These are phyloP conservation scores for Rhinoraja longicauda DNA, from an alignment of 2,797 vertebrate species.

Conservation along the genomic window DNA sequence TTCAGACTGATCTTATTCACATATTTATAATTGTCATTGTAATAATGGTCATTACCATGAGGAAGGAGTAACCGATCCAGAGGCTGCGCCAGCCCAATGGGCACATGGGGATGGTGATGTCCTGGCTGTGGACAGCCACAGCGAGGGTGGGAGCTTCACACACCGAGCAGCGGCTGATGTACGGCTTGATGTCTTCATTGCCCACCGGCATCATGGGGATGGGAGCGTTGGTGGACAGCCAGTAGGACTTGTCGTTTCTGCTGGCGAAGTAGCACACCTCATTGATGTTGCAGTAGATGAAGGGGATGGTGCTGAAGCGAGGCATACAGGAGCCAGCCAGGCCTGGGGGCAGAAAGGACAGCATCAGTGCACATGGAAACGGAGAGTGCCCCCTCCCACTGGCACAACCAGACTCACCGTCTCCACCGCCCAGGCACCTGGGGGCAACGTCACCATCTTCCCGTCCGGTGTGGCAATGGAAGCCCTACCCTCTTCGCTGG, in stretches of 20 bases:
- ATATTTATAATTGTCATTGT: too few species aligned
- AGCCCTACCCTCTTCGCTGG: too few species aligned
- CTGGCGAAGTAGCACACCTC: slow-evolving; percentile 91
- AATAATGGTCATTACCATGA: slow-evolving; percentile 80
- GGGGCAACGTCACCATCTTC: too few species aligned
- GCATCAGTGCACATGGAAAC: neutral
- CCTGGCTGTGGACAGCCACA: slow-evolving; percentile 92
- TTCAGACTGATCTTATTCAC: too few species aligned
- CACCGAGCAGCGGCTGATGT: slow-evolving; percentile 93
- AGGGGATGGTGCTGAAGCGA: slow-evolving; percentile 92
- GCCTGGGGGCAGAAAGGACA: slow-evolving; percentile 57
- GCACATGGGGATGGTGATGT: slow-evolving; percentile 85
- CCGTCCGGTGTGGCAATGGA: too few species aligned
- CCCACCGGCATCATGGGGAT: slow-evolving; percentile 97
- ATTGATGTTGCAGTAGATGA: slow-evolving; percentile 95
- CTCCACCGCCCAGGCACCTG: too few species aligned
- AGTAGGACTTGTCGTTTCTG: slow-evolving; percentile 96
- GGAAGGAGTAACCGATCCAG: slow-evolving; percentile 97
- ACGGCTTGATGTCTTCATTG: slow-evolving; percentile 78
- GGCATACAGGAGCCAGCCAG: slow-evolving; percentile 89
- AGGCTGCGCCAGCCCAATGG: slow-evolving; percentile 88
- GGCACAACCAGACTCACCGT: neutral
- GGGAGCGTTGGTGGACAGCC: slow-evolving; percentile 89
- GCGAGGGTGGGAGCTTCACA: slow-evolving; percentile 92
- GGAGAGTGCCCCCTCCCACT: neutral